Evolutionary conservation across 2,797 vertebrate genomes (phyloP), one percentile per base, ranked within the genome.

Genomic region (Hydrocynus forskahlii): DNA sequence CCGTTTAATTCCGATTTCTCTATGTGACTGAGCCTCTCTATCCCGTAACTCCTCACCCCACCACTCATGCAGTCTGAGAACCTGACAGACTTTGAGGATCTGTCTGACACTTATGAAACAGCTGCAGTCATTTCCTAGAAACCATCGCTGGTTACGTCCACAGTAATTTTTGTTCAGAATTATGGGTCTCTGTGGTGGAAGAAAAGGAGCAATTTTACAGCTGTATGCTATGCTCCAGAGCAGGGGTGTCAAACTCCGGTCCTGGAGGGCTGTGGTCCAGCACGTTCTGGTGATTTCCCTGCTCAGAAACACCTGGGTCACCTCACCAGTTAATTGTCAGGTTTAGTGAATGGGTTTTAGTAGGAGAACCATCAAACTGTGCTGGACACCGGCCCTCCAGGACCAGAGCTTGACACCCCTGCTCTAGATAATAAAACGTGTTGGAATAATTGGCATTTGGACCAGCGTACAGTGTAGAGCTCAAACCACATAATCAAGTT

Each of bases 201-300:
- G 29, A 52, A 25, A 38, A 76, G 75, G 55, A n/a, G 40, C n/a
- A 63, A 54, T 35, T 79, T 68, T 62, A 45, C 63, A n/a, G 66
- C n/a, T 71, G 63, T 63, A 80, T 67, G 81, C 43, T 67, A 60
- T 29, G 48, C 66, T 73, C 52, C 68, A 29, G 54, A 43, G 72
- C n/a, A n/a, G n/a, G n/a, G n/a, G n/a, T n/a, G n/a, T n/a, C n/a
- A n/a, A n/a, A n/a, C n/a, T 29, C 29, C 29, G 3, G 29, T 29
- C 29, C 29, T 3, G 29, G 29, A 3, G 29, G 29, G 29, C 29
- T 3, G 29, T 29, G 29, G 29, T 29, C 29, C 29, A 29, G 29
- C 29, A 29, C 29, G 29, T 29, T 29, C 3, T 29, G 29, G 1
- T 29, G 29, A 29, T 29, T 29, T 29, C 29, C 29, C 29, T 29